Evolutionary conservation across 2,797 vertebrate species (phyloP), one percentile per base, ranked within the genome.

Genomic region (Anguilla obscura): DNA sequence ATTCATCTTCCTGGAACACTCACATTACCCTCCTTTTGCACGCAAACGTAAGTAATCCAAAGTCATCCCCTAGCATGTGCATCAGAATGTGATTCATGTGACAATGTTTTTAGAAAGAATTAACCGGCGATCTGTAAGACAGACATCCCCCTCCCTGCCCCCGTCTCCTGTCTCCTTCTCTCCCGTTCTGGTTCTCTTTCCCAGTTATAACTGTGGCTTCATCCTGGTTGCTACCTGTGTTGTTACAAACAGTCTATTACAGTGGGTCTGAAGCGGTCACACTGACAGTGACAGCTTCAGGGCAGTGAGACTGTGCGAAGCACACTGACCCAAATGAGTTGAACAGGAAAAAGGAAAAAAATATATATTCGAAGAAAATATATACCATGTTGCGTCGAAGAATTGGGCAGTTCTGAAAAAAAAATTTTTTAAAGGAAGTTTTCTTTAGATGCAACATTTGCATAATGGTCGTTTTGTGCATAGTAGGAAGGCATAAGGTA

Each of bases 401-500:
- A 86, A 76, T 48, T 82, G 27, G 84, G 71, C 74, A 83, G 85
- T 71, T 71, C 33, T 71, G 7, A 45, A 45, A 45, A 45, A 45
- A 45, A 45, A 36, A 36, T 50, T 24, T 86, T 52, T 48, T 16
- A 71, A 86, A 30, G 40, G 54, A 79, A 58, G 79, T 63, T 83
- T 86, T 86, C 79, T 79, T 54, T 88, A 86, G 88, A 56, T 88
- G 69, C 8, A 14, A 74, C 36, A 71, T 56, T 86, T 83, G 33
- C 86, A 74, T 69, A 86, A 82, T 60, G 85, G 54, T 86, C 18
- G 92, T 93, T 93, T 94, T 24, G 92, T 94, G 92, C 89, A 85
- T 93, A 92, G 91, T 93, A 90, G 93, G 36, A 87, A 86, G 71
- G 71, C 85, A 33, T 71, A 76, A 87, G 85, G 45, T 84, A 87